Base-by-base conservation (phyloP, 2,113 vertebrate genomes). In the Entelurus aequoreus region DNA sequence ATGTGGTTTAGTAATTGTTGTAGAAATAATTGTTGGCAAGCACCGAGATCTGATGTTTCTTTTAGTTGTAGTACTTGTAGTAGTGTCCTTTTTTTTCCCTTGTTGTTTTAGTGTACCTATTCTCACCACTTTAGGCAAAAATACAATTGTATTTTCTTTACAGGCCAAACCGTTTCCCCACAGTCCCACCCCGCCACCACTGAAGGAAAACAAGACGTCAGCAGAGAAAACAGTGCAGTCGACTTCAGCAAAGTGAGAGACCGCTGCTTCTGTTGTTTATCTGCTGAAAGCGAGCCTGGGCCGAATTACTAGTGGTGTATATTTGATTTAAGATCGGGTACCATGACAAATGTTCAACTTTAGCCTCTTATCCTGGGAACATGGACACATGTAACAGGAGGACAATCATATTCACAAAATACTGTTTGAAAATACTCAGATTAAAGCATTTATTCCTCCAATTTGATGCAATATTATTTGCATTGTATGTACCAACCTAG, bases 141-240 rank as follows among this genome's bases (percentile, higher is more conserved):
- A n/a, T 57, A 57, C n/a, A 42, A 6, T n/a, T 4, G 38, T 19
- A 10, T 19, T 57, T 42, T 50, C 42, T 89, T 76, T 50, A 71
- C 91, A 99, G 95, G 94, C 90, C 97, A 98, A 88, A 86, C 93
- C 68, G 92, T 95, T 81, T 95, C 96, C 50, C 94, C 96, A 74
- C 97, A 95, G 82, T 90, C 95, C 64, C 91, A 93, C 78, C 93
- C 95, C 37, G 74, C 92, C 62, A 93, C 86, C 86, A 84, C 84
- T 69, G 96, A 98, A 83, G 92, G 88, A 69, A 95, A 94, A 82
- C 94, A 92, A 28, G 94, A 97, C 57, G 94, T 97, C 72, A 98
- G 97, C 91, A 89, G 96, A 84, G 97, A 99, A 88, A 98, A 97
- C 91, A 99, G 97, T 61, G 90, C 93, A 5, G 94, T 99, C 60